Evolutionary conservation across 1,140 invertebrate species (phyloP), one percentile per base, ranked within the genome.

Genomic region (Drosophila pseudoobscura): DNA sequence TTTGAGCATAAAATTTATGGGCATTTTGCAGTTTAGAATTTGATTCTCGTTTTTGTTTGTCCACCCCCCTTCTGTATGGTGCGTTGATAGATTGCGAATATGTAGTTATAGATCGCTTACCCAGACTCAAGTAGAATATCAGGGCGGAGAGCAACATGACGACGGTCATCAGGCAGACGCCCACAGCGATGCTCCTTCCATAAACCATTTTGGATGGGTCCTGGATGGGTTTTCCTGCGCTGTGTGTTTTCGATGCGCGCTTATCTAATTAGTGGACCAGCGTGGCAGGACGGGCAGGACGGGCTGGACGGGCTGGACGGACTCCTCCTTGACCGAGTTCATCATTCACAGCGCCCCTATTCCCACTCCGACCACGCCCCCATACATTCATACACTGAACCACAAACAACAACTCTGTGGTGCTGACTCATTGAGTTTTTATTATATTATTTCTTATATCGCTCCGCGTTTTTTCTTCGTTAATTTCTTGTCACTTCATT

Each of bases 111-210:
- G 20, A 49, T 26, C 17, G 83, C 89, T 83, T 52, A 90, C 89
- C 89, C 57, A 90, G 62, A 60, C 89, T 90, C 17, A 90, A 63
- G 49, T 89, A 90, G 49, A 87, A 90, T 46, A 89, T 89, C 13
- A 89, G 44, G 24, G 55, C 82, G 22, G 89, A 78, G 15, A 90
- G 72, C 22, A 89, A 49, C 26, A 83, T 51, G 47, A 90, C 61
- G 47, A 89, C 66, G 51, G 61, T 63, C 69, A 90, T 65, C 50
- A 90, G 68, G 56, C 70, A 57, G 46, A 85, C 46, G 79, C 89
- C 89, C 57, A 87, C 83, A 4, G 82, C 82, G 41, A 90, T 90
- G 62, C 89, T 90, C 11, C 89, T 64, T 52, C 84, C 84, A 70
- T 90, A 90, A 54, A 90, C 89, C 89, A 90, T 90, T 45, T 78